Evolutionary conservation across 1,140 invertebrate species (phyloP), one percentile per base, ranked within the genome.

Genomic region (Harpegnathos saltator): DNA sequence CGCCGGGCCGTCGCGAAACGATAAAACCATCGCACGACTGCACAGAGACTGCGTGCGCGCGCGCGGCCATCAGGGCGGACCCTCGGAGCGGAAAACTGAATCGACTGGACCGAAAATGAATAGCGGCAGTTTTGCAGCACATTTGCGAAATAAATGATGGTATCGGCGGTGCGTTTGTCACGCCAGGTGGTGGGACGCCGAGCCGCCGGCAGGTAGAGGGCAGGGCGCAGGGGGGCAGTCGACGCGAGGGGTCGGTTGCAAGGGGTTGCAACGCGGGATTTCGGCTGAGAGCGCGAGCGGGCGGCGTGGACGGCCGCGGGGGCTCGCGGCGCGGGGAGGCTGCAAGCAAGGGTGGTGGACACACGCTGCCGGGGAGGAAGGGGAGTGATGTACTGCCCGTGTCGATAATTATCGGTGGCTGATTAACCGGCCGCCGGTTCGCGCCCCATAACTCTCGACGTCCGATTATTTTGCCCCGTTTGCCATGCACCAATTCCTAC

Each of bases 351-450:
- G 82, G 84, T 54, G 85, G 86, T 84, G 82, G 85, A 71, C 77
- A 85, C 50, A 44, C 54, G 75, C 85, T 88, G 80, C 73, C 77
- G 69, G 80, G 66, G 84, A 80, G 89, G 89, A 90, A 89, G 89
- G 90, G 91, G 89, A 90, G 91, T 94, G 94, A 94, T 94, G 92
- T 94, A 94, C 92, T 92, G 91, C 90, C 91, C 91, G 91, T 93
- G 92, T 94, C 93, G 94, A 94, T 94, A 94, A 94, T 94, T 94
- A 94, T 94, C 93, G 93, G 93, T 92, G 94, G 93, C 93, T 94
- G 94, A 94, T 94, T 94, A 94, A 94, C 93, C 93, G 93, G 93
- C 91, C 91, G 91, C 91, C 90, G 93, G 92, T 94, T 94, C 93
- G 93, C 94, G 93, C 93, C 91, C 93, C 93, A 94, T 94, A 94